Evolutionary conservation across 35 echinoderm and acorn worm species (phyloP), one percentile per base, ranked within the genome.

Genomic region (Heliocidaris tuberculata): DNA sequence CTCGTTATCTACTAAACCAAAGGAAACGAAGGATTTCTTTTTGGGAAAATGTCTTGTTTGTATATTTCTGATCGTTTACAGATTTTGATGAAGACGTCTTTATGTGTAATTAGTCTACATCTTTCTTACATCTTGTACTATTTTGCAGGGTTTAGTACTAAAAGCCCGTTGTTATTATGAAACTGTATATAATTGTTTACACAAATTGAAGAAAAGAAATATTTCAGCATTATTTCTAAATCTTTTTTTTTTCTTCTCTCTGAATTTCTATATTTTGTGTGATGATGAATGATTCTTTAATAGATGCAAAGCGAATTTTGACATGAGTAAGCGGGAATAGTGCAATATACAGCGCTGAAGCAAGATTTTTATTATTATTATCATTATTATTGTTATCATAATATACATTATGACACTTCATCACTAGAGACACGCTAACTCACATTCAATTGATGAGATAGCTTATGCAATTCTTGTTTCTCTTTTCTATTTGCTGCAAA

Each of bases 91-190:
- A 17, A 78, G 21, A 78, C 65, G 27, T 24, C 65, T 78, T 78
- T 78, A 78, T 78, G 65, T 78, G 27, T 78, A 78, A 78, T 19
- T 78, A 78, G 65, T 78, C 65, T 78, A 78, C 19, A 27, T 78
- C 65, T 78, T 78, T 78, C 19, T 78, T 21, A 78, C 65, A 78
- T 78, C 65, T n/a, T 78, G 65, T 78, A n/a, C n/a, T n/a, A 78
- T 78, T n/a, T 78, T 78, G 65, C 65, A 78, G 65, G 65, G 65
- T 78, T 78, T 78, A 78, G 65, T 78, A 19, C 65, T 78, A 78
- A 7, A 78, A 21, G 65, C 65, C 65, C 27, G 65, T 27, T 78
- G 65, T 78, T 78, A 24, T 78, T 78, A 78, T 78, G 52, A 78
- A 78, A 78, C 7, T 78, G 65, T 78, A 78, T 78, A 78, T 78